Base-by-base conservation (phyloP, 2,888 invertebrate genomes). In the Andrena chrysosceles region DNA sequence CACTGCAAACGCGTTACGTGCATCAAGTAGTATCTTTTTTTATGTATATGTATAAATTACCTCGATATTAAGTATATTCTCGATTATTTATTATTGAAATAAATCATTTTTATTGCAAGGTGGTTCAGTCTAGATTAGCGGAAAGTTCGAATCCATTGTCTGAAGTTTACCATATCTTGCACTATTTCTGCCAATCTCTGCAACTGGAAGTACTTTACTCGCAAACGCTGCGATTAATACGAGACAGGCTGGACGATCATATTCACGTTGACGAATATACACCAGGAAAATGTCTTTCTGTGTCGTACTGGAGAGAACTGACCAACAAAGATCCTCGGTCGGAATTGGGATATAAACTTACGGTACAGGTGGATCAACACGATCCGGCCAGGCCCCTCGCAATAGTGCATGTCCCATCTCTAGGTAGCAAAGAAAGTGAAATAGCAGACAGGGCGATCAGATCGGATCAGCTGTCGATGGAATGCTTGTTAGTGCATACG, bases 401-500 rank as follows among this genome's bases (percentile, higher is more conserved):
- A 1, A 96, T 97, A 1, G 94, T 96, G 29, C 96, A 97, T 92
- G 94, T 96, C 20, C 96, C 96, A 26, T 95, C 95, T 2, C 92
- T 97, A 91, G 96, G 97, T 93, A 95, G 95, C 94, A 95, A 97
- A 95, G 96, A 96, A 91, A 94, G 95, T 73, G 96, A 97, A 93
- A 96, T 96, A 71, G 96, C 96, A 0, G 97, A 97, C 90, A 94
- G 96, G 85, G 98, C 98, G 16, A 97, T 98, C 59, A 96, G 98
- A 88, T 98, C 98, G 31, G 98, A 98, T 94, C 96, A 98, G 91
- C 95, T 99, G n/a, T 98, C 99, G 5, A 97, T 99, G 96, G 99
- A 99, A 95, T 96, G 98, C 52, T 95, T 99, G 71, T 95, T 99
- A 52, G 98, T 99, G 6, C 98, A 99, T 93, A 99, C 99, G 0